Evolutionary conservation across 2,888 invertebrate species (phyloP).

Genomic region (Drosophila nr. perissopoda): DNA sequence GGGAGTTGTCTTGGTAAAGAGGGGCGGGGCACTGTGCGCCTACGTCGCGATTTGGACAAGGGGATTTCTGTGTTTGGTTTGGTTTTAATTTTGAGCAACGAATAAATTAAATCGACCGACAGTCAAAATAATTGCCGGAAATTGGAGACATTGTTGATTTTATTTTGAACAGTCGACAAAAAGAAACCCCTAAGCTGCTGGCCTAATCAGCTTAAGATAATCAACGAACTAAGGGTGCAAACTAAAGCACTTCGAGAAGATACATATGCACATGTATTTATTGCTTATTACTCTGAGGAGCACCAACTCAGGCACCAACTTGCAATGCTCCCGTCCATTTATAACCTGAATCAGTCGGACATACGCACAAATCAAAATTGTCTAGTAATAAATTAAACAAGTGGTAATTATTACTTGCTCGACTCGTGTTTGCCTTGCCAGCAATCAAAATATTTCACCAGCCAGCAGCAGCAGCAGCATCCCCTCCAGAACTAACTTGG

Average conservation of each 20-base stretch:
- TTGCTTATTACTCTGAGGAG: constrained; percentile 3
- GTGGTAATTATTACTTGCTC: constrained; percentile 70
- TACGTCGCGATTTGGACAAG: constrained; percentile 74
- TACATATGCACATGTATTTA: background rate
- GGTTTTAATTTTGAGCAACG: constrained; percentile 77
- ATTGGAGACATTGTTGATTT: constrained; percentile 65
- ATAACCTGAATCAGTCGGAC: background rate
- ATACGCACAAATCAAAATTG: constrained; percentile 68
- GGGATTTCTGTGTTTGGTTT: constrained; percentile 75
- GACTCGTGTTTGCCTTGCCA: constrained; percentile 27
- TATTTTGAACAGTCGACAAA: constrained; percentile 14
- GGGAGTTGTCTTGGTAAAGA: background rate
- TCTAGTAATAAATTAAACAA: constrained; percentile 73
- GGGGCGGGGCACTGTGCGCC: constrained; percentile 29
- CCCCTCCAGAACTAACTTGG: background rate
- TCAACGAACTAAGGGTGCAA: background rate
- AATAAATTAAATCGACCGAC: constrained; percentile 81
- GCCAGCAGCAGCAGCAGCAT: background rate
- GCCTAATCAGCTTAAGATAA: constrained; percentile 39
- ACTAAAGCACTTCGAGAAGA: background rate
- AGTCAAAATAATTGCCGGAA: constrained; percentile 79
- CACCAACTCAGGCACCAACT: background rate
- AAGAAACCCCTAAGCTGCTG: constrained; percentile 10
- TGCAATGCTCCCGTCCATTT: constrained; percentile 1
- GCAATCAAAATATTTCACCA: constrained; percentile 41